These are phyloP conservation scores for Nomada hirtipes DNA, from an alignment of 2,888 invertebrate species.

Conservation along the genomic window DNA sequence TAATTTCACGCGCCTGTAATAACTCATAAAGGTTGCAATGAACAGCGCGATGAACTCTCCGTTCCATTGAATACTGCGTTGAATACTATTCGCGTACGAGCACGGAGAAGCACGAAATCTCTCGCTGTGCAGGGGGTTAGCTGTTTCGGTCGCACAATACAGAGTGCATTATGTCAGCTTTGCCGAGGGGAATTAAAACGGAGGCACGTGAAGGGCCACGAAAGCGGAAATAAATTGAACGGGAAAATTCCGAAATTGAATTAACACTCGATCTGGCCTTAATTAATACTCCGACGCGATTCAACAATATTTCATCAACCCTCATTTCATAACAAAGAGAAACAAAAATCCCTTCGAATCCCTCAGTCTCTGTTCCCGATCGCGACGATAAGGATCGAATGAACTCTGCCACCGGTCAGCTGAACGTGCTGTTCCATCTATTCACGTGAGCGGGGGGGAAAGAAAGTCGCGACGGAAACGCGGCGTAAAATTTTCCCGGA, in stretches of 20 bases:
- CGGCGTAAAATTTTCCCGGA: not conserved
- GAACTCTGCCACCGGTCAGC: not conserved
- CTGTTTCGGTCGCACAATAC: constrained; percentile 10
- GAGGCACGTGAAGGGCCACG: no score
- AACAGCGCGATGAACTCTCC: not conserved
- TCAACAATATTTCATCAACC: not conserved
- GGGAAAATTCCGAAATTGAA: no score
- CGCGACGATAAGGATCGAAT: constrained; percentile 15
- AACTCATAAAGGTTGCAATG: not conserved
- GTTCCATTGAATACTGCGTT: not conserved
- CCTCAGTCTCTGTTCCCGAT: not conserved
- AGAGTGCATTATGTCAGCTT: not conserved
- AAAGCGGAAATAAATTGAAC: not conserved
- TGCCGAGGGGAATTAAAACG: not conserved
- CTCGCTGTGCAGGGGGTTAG: not conserved
- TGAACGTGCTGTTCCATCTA: not conserved
- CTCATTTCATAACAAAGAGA: not conserved
- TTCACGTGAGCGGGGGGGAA: not conserved
- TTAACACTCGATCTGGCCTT: no score
- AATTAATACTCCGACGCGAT: no score
- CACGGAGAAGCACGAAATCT: not conserved
- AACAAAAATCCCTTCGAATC: not conserved
- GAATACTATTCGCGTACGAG: not conserved
- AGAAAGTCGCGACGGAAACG: not conserved
- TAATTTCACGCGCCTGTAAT: not conserved